Evolutionary conservation across 2,113 vertebrate genomes (phyloP).

Genomic region (Pao palembangensis): DNA sequence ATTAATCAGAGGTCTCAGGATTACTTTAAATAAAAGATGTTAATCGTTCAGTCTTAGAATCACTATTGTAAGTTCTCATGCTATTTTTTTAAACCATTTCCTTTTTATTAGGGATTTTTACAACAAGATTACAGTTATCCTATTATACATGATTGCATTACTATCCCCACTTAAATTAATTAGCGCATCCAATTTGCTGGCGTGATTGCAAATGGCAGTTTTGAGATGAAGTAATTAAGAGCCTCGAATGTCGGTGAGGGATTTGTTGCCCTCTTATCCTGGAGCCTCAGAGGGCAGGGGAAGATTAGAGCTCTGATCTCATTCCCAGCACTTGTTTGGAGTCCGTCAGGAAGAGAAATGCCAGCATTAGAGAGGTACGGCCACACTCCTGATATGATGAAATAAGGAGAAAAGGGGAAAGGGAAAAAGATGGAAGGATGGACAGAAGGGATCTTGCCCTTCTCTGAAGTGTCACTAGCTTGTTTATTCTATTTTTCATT

Average conservation of each 20-base stretch:
- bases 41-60: constrained; percentile 25
- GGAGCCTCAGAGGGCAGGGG: constrained; percentile 89
- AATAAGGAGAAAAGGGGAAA: constrained; percentile 84
- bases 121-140: constrained; percentile 45
- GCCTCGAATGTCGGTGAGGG: constrained; percentile 80
- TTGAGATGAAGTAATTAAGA: constrained; percentile 96
- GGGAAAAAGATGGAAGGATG: constrained; percentile 67
- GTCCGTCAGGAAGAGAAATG: constrained; percentile 99
- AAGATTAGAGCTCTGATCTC: constrained; percentile 98
- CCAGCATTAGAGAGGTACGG: constrained; percentile 96
- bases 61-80: constrained; percentile 36
- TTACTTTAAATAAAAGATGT: constrained; percentile 34
- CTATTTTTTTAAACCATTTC: constrained; percentile 34
- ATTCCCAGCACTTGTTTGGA: constrained; percentile 98
- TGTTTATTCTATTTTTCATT: constrained; percentile 94
- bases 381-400: constrained; percentile 99
- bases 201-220: constrained; percentile 64
- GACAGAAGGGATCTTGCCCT: constrained; percentile 66
- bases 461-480: constrained; percentile 76
- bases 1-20: constrained; percentile 28
- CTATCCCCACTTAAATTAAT: constrained; percentile 34
- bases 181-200: constrained; percentile 34
- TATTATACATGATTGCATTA: constrained; percentile 38
- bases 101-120: constrained; percentile 44
- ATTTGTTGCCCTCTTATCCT: constrained; percentile 83